Evolutionary conservation across 2,113 vertebrate species (phyloP).

Genomic region (Isurus oxyrinchus): DNA sequence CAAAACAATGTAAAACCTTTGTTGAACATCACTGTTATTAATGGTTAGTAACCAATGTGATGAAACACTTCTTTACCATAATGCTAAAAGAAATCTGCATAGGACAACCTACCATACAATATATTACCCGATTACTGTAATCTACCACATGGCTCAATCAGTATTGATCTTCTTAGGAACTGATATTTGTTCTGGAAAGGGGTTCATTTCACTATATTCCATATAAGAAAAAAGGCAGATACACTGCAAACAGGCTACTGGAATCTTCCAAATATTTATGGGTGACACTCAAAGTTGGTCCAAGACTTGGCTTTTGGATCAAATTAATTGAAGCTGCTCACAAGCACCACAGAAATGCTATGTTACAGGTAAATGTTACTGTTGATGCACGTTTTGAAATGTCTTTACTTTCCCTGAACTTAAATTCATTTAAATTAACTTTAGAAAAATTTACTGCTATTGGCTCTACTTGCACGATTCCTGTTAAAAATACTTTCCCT

Average conservation of each 20-base stretch:
- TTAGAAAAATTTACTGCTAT: not conserved
- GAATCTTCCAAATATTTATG: not conserved
- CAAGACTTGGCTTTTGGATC: not conserved
- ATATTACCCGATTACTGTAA: not conserved
- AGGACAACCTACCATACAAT: not conserved
- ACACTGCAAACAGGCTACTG: not conserved
- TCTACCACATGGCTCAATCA: not conserved
- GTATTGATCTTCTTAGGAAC: not conserved
- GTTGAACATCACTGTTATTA: not conserved
- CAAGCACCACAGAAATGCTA: not conserved
- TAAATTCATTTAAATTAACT: not conserved
- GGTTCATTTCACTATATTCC: not conserved
- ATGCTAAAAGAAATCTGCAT: not conserved
- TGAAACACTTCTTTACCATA: not conserved
- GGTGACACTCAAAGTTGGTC: too few relatives aligned
- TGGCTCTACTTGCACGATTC: not conserved
- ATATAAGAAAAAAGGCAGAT: not conserved
- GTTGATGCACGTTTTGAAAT: not conserved
- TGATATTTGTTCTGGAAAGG: not conserved
- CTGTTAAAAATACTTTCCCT: not conserved
- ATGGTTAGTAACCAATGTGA: not conserved
- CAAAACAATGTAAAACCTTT: not conserved
- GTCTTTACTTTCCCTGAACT: not conserved
- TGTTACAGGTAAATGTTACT: not conserved
- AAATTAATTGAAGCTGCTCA: not conserved